Percentiles rank a stretch among this genome's conserved stretches.
These are phyloP conservation scores for Enteromius thamalakanensis DNA, from an alignment of 2,797 vertebrate genomes.

Conservation along the genomic window DNA sequence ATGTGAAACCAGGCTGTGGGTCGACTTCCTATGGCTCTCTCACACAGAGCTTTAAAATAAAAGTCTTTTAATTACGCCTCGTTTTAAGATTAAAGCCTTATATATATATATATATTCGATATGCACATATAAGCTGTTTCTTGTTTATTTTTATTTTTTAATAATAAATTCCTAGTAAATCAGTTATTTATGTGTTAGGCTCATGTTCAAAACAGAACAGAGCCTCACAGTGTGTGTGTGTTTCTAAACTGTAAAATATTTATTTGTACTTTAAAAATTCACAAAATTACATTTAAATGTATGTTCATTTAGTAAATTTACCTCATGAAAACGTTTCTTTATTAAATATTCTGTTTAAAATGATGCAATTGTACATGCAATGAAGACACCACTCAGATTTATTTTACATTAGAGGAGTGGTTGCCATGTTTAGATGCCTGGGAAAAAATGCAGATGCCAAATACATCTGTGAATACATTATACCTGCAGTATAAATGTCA, in stretches of 20 bases:
- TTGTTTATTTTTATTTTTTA: too few relatives aligned
- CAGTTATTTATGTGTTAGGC: too few relatives aligned
- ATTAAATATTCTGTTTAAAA: neutral
- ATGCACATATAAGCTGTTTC: neutral
- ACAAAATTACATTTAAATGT: neutral
- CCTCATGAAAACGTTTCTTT: neutral
- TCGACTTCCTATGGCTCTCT: slow-evolving; percentile 23
- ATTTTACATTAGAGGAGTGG: neutral
- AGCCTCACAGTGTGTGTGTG: neutral
- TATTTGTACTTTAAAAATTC: neutral
- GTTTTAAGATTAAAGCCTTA: neutral
- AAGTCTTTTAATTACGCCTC: slow-evolving; percentile 13
- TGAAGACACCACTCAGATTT: neutral
- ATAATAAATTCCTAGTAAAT: neutral
- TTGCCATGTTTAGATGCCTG: neutral
- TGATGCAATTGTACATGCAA: neutral
- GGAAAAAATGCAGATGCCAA: neutral
- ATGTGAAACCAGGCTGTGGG: slow-evolving; percentile 38
- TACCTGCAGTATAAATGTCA: neutral
- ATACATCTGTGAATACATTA: neutral
- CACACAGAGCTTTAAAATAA: slow-evolving; percentile 45
- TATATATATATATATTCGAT: neutral
- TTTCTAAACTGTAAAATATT: neutral
- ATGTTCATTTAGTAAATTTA: neutral
- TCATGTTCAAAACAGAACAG: neutral